Conservation (phyloP, 2,888 invertebrate genomes). For the Dinocampus coccinellae region DNA sequence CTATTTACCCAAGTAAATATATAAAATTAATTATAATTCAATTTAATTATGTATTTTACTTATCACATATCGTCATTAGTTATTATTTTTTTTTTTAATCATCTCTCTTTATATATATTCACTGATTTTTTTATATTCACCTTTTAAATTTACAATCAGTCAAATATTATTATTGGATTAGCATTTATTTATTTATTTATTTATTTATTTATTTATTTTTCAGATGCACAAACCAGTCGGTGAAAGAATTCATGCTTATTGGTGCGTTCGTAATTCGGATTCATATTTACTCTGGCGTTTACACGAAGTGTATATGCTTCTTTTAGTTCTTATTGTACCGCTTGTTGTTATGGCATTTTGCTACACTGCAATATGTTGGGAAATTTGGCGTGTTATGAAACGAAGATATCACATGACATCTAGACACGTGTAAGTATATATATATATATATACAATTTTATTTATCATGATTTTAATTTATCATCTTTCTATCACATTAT, state of each 20-base stretch:
- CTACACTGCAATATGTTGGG: constrained; percentile 76
- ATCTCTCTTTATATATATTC: too few species aligned
- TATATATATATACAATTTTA: not conserved
- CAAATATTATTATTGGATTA: constrained; percentile 1
- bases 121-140: not conserved
- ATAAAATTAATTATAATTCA: not conserved
- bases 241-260: constrained; percentile 67
- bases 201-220: not conserved
- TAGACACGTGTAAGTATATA: constrained; percentile 68
- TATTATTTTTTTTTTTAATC: constrained; percentile 6
- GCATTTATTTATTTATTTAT: not conserved
- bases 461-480: not conserved
- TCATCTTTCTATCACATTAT: not conserved
- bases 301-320: constrained; percentile 77
- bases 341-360: constrained; percentile 76
- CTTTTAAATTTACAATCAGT: not conserved
- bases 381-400: constrained; percentile 76
- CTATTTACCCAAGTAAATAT: constrained; percentile 74
- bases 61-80: not conserved
- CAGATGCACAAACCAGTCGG: constrained; percentile 71
- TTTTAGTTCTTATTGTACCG: constrained; percentile 75
- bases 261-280: constrained; percentile 74
- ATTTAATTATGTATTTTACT: not conserved
- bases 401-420: constrained; percentile 74
- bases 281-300: constrained; percentile 70